These are phyloP conservation scores for Epinotia bilunana DNA, from an alignment of 2,888 invertebrate species.

Conservation along the genomic window DNA sequence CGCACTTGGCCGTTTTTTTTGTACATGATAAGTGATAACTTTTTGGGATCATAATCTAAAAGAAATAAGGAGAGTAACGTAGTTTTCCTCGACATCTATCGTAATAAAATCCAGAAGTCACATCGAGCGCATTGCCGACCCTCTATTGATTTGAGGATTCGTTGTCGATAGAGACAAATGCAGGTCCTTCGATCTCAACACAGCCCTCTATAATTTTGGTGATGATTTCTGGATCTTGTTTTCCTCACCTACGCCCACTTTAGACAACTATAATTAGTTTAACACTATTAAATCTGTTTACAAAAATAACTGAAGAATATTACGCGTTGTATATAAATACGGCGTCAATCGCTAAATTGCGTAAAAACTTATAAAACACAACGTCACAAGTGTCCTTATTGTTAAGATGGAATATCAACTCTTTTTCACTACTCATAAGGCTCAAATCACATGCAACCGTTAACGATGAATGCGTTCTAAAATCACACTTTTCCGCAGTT, in stretches of 20 bases:
- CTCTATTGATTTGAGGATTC: too few relatives aligned
- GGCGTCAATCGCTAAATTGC: neutral
- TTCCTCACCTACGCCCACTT: neutral
- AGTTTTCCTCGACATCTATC: too few relatives aligned
- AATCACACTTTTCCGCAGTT: slow-evolving; percentile 2
- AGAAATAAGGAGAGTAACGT: too few relatives aligned
- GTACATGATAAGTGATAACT: too few relatives aligned
- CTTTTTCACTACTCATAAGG: neutral
- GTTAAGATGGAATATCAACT: neutral
- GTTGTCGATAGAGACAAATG: too few relatives aligned
- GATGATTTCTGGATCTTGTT: neutral
- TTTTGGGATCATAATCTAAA: too few relatives aligned
- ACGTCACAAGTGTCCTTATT: too few relatives aligned
- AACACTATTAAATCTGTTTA: slow-evolving; percentile 29
- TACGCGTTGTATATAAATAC: slow-evolving; percentile 18
- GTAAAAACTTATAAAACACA: neutral
- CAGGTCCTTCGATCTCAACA: too few relatives aligned
- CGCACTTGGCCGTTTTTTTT: too few relatives aligned
- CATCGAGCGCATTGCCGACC: too few relatives aligned
- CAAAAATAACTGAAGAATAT: slow-evolving; percentile 31
- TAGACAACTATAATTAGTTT: neutral
- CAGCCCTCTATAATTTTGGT: neutral
- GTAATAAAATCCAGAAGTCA: too few relatives aligned
- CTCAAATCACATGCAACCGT: neutral
- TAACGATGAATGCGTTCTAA: neutral